phyloP scores from a whole-genome alignment of 2,113 vertebrate genomes.

The Chascanopsetta lugubris region DNA sequence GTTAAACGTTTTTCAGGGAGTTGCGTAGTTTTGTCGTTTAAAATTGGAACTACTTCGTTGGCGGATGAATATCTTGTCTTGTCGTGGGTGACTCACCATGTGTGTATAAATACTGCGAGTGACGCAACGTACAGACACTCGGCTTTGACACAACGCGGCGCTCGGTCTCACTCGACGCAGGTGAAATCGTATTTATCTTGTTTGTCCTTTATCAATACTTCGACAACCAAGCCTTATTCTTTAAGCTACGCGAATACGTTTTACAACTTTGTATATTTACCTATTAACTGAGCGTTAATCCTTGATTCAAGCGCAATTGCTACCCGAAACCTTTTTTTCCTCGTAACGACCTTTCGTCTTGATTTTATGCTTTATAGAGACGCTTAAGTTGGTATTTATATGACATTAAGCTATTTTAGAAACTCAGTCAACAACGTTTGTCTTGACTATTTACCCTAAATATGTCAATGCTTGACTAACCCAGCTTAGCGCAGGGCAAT shows the following conservation, averaged over 20 bases:
- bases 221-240: fast-evolving
- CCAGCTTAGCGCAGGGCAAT: background rate
- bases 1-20: background rate
- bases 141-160: fast-evolving
- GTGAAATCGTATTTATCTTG: constrained; percentile 12
- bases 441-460: background rate
- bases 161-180: fast-evolving
- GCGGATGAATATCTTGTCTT: constrained; percentile 55
- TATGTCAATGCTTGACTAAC: background rate
- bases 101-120: constrained; percentile 36
- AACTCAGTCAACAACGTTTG: background rate
- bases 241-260: fast-evolving
- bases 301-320: no score
- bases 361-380: background rate
- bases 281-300: background rate
- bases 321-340: fast-evolving
- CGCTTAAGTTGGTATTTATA: background rate
- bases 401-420: background rate
- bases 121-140: background rate
- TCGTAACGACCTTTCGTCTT: background rate
- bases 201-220: background rate
- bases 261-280: background rate
- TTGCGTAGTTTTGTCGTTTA: background rate
- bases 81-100: background rate
- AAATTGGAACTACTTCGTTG: constrained; percentile 52